Evolutionary conservation across 1,140 invertebrate genomes (phyloP).

Genomic region (Saccostrea echinata): DNA sequence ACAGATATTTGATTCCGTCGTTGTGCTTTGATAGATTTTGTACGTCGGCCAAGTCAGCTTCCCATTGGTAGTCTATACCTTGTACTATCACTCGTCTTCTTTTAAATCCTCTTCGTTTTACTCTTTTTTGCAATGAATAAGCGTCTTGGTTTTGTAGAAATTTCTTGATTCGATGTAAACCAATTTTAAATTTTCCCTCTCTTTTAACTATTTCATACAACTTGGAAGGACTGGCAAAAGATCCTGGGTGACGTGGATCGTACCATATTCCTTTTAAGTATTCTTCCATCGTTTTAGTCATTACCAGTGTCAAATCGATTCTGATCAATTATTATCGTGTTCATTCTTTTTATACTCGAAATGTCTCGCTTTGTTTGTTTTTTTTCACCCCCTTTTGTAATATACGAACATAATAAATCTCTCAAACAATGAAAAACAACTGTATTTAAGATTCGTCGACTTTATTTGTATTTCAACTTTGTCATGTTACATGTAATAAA

Average conservation of each 20-base stretch:
- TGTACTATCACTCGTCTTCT: conserved; percentile 42
- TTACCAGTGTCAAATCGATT: neutral
- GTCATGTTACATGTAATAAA: neutral
- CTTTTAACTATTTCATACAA: conserved; percentile 48
- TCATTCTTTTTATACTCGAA: neutral
- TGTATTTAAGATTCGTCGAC: neutral
- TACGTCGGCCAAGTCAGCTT: conserved; percentile 50
- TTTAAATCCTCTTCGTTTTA: conserved; percentile 1
- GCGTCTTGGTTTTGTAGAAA: conserved; percentile 45
- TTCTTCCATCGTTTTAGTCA: neutral
- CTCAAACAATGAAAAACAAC: neutral
- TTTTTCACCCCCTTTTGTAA: neutral
- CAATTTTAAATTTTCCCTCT: conserved; percentile 51
- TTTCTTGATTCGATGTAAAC: conserved; percentile 39
- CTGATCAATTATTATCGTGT: neutral
- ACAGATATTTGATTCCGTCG: conserved; percentile 49
- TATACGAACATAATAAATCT: neutral
- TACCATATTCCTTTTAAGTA: conserved; percentile 44
- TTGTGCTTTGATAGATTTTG: conserved; percentile 51
- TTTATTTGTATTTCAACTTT: neutral
- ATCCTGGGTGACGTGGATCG: conserved; percentile 42
- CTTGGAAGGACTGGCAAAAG: conserved; percentile 42
- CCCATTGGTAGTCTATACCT: conserved; percentile 52
- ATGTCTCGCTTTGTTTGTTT: too few relatives aligned
- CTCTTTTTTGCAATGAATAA: conserved; percentile 41